These are phyloP conservation scores for Schrankia costaestrigalis DNA, from an alignment of 2,888 invertebrate species.

Conservation along the genomic window DNA sequence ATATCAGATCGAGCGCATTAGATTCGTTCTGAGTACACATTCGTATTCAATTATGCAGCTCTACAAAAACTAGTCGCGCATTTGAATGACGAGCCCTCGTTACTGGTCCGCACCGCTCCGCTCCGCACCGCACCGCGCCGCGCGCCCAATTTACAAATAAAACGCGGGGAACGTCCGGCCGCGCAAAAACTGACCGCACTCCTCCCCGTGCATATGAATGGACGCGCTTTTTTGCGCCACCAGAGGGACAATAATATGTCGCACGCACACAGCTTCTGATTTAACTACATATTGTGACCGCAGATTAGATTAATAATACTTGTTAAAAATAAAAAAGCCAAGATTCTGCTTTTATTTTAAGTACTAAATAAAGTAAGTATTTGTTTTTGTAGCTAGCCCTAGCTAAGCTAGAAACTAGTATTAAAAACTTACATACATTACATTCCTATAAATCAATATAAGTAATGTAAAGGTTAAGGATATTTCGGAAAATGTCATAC, in stretches of 20 bases:
- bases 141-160: slow-evolving; percentile 76
- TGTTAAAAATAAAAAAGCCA: too few relatives aligned
- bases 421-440: too few relatives aligned
- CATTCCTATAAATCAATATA: too few relatives aligned
- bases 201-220: slow-evolving; percentile 74
- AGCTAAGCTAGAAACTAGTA: too few relatives aligned
- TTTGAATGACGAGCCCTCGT: slow-evolving; percentile 65
- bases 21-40: slow-evolving; percentile 64
- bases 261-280: slow-evolving; percentile 46
- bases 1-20: slow-evolving; percentile 54
- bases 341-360: too few relatives aligned
- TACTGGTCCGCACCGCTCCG: slow-evolving; percentile 35
- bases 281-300: too few relatives aligned
- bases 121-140: slow-evolving; percentile 26
- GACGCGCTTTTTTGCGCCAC: slow-evolving; percentile 59
- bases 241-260: slow-evolving; percentile 47
- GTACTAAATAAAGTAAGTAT: too few relatives aligned
- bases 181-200: slow-evolving; percentile 69
- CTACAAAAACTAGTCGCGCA: slow-evolving; percentile 73
- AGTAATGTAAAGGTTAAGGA: too few relatives aligned
- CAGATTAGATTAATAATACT: too few relatives aligned
- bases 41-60: slow-evolving; percentile 70
- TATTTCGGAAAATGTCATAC: too few relatives aligned
- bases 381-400: too few relatives aligned
- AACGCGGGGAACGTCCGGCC: slow-evolving; percentile 75